Evolutionary conservation across 2,888 invertebrate genomes (phyloP).

Genomic region (Hydrotaea diabolus): DNA sequence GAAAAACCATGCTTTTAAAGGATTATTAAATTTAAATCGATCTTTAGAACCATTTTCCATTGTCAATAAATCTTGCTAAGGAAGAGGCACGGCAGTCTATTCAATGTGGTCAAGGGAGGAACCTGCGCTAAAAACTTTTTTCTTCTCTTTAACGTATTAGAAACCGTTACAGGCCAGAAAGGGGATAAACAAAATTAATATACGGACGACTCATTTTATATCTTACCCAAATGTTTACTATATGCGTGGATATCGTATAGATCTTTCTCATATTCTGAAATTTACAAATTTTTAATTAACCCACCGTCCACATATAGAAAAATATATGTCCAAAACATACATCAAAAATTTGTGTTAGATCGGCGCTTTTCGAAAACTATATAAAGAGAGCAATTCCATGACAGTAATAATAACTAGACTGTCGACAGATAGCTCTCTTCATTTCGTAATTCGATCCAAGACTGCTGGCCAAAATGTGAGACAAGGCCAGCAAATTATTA

Average conservation of each 20-base stretch:
- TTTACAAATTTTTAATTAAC: not conserved
- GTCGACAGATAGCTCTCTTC: slow-evolving; percentile 99
- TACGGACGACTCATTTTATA: not conserved
- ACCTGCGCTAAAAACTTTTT: too few species aligned
- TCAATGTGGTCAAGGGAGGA: too few species aligned
- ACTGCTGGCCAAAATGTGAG: not conserved
- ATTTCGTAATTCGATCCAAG: slow-evolving; percentile 84
- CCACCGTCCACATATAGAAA: slow-evolving; percentile 23
- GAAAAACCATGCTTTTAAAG: too few species aligned
- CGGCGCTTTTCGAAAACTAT: slow-evolving; percentile 88
- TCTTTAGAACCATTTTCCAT: too few species aligned
- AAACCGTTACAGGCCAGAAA: not conserved
- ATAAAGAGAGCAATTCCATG: slow-evolving; percentile 99
- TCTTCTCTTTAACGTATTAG: too few species aligned
- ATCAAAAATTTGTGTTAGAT: slow-evolving; percentile 56
- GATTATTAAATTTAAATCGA: too few species aligned
- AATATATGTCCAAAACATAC: not conserved
- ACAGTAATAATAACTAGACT: slow-evolving; percentile 97
- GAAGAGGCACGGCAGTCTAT: too few species aligned
- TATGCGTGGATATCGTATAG: too few species aligned
- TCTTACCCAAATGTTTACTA: slow-evolving; percentile 3
- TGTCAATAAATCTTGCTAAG: too few species aligned
- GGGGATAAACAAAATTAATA: not conserved
- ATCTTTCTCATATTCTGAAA: not conserved
- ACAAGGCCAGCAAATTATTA: not conserved